phyloP scores from a whole-genome alignment of 2,888 invertebrate species.

The Invenusta paracnida region DNA sequence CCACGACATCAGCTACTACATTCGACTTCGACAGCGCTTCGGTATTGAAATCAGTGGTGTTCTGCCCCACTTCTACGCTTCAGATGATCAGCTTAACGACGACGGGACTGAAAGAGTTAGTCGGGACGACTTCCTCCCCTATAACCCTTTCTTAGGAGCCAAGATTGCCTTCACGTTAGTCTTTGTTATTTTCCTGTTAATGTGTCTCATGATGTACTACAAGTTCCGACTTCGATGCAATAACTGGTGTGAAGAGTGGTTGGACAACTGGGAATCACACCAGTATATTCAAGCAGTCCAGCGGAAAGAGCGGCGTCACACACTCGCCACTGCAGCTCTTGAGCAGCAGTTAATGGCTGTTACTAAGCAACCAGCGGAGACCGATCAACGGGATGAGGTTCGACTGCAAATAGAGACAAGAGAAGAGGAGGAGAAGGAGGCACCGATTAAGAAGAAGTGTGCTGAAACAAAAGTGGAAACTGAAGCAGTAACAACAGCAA shows the following conservation, averaged over 20 bases:
- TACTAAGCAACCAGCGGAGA: background rate
- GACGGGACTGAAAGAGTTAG: too few relatives aligned
- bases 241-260: background rate
- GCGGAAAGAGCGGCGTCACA: background rate
- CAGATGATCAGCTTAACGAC: background rate
- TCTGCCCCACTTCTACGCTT: background rate
- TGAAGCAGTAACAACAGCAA: background rate
- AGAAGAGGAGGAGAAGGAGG: too few relatives aligned
- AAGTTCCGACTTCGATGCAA: background rate
- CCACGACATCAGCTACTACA: background rate
- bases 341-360: too few relatives aligned
- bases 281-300: background rate
- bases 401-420: too few relatives aligned
- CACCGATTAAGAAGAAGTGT: too few relatives aligned
- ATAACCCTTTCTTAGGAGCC: background rate
- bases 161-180: background rate
- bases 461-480: background rate
- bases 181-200: background rate
- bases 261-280: background rate
- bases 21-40: background rate
- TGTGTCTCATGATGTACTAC: background rate
- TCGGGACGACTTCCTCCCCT: background rate
- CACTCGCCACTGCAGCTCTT: too few relatives aligned
- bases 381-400: too few relatives aligned
- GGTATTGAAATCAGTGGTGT: conserved; percentile 10